Evolutionary conservation across 2,113 vertebrate species (phyloP).

Genomic region (Tyrannus savana): DNA sequence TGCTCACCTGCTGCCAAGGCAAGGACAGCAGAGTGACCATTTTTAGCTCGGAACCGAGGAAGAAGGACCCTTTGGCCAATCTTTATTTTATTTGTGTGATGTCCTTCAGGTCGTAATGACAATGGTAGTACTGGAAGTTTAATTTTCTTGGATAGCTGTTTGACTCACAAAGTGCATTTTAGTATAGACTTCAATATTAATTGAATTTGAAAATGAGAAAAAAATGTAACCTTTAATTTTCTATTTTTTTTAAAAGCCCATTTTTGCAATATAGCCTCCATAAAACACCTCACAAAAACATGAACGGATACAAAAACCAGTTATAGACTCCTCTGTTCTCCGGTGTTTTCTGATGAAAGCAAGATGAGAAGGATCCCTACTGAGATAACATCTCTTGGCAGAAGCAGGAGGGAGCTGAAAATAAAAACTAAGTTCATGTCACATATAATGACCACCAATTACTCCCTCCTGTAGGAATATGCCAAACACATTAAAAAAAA

Average conservation of each 20-base stretch:
- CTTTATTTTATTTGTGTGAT: background rate
- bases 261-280: background rate
- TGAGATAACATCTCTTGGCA: background rate
- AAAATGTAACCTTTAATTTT: background rate
- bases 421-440: background rate
- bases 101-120: background rate
- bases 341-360: background rate
- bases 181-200: background rate
- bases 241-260: background rate
- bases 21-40: rapidly evolving
- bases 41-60: background rate
- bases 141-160: background rate
- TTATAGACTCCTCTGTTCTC: background rate
- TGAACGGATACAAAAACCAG: background rate
- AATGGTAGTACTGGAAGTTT: background rate
- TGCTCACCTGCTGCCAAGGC: background rate
- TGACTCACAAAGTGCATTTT: background rate
- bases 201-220: background rate
- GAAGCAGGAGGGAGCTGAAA: background rate
- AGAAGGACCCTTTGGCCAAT: background rate
- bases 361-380: background rate
- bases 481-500: background rate
- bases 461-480: background rate
- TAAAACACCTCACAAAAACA: background rate
- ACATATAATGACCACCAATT: background rate